Base-by-base conservation (phyloP, 1,140 invertebrate genomes). In the Bombus polaris region DNA sequence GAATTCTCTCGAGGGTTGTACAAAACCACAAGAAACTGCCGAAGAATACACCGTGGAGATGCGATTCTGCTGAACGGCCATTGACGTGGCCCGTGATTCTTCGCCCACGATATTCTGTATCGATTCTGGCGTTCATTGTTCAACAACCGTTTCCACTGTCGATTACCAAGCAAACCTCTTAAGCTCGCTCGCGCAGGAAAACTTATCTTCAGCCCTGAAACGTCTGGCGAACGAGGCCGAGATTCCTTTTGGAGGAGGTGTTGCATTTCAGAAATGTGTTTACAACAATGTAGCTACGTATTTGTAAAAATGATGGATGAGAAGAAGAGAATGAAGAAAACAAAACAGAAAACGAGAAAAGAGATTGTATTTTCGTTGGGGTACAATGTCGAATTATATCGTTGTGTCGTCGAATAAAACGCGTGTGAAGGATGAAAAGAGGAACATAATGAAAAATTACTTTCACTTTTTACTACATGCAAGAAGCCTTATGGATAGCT, bases 91-190 rank as follows among this genome's bases (percentile, higher is more conserved):
- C 28, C 15, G 28, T 74, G 72, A 47, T 81, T 37, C 35, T 39
- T 83, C 81, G 81, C 81, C 81, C 70, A 83, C 81, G 44, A 70
- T 35, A 53, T 83, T 77, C 81, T 42, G 18, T 77, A 68, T 57
- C 80, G 32, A n/a, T 74, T 74, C 39, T 42, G 18, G 44, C n/a
- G 25, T 37, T 28, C 28, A 25, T 53, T 39, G 66, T 22, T 68
- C 83, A 82, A 75, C 71, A 84, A 80, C 85, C 44, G 78, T 91
- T 91, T 91, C 85, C 76, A 91, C 85, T 87, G 83, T 22, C 59
- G 37, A 70, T 70, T 53, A 71, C 25, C 62, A 15, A 15, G 5
- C 53, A 22, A 10, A 13, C 32, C 32, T 32, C 18, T 22, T 25
- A 8, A 72, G 39, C 39, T 72, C 13, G 39, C n/a, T n/a, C 12